These are phyloP conservation scores for Papilio demoleus DNA, from an alignment of 2,888 invertebrate species.

Conservation along the genomic window DNA sequence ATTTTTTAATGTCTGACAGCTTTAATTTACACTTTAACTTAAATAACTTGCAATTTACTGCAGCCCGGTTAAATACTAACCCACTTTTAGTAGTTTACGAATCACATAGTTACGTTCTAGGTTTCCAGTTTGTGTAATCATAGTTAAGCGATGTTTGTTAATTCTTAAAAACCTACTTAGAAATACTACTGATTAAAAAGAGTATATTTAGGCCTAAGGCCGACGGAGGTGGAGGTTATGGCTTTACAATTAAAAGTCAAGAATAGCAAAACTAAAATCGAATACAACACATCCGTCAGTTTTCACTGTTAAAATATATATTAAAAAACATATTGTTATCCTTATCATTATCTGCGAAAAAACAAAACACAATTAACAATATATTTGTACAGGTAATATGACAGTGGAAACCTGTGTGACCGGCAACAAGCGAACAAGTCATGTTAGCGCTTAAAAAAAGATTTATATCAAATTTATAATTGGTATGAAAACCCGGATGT, in stretches of 20 bases:
- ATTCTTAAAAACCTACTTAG: not conserved
- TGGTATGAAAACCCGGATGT: slow-evolving; percentile 23
- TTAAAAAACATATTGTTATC: not conserved
- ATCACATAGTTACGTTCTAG: slow-evolving; percentile 15
- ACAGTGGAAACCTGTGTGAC: not conserved
- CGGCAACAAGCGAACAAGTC: not conserved
- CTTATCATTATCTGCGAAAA: not conserved
- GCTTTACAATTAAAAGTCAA: not conserved
- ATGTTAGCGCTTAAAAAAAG: not conserved
- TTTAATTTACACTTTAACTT: slow-evolving; percentile 25
- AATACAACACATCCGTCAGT: not conserved
- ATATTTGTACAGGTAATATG: slow-evolving; percentile 2
- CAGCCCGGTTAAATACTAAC: slow-evolving; percentile 28
- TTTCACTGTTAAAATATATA: not conserved
- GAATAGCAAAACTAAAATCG: not conserved
- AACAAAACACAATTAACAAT: not conserved
- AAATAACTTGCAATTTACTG: slow-evolving; percentile 31
- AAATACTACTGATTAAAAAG: too few relatives aligned
- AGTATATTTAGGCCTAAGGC: too few relatives aligned
- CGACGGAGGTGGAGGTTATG: too few relatives aligned
- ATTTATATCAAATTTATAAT: slow-evolving; percentile 7
- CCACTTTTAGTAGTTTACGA: slow-evolving; percentile 15
- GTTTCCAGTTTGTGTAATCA: too few relatives aligned
- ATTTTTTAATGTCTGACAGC: slow-evolving; percentile 19
- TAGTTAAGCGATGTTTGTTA: too few relatives aligned